Conservation (phyloP, 1,140 invertebrate species). For the Neotoxoptera formosana region DNA sequence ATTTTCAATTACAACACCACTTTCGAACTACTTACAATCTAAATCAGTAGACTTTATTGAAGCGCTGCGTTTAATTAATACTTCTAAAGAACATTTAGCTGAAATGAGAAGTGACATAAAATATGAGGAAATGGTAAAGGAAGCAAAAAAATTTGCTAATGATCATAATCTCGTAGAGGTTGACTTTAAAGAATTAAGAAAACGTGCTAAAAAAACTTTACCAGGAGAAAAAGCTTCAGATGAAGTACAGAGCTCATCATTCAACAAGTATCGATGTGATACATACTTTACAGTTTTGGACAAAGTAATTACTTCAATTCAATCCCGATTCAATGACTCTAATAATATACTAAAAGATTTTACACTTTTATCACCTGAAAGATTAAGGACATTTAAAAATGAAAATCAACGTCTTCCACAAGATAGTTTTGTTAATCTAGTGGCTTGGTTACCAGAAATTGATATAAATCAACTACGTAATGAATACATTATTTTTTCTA, state of each 20-base stretch:
- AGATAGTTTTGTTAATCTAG: not conserved
- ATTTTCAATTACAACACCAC: conserved; percentile 5
- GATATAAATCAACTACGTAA: not conserved
- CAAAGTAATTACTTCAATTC: not conserved
- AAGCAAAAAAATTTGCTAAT: not conserved
- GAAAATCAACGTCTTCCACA: not conserved
- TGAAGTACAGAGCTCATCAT: not conserved
- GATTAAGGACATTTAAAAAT: not conserved
- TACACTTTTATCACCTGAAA: not conserved
- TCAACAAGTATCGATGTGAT: not conserved
- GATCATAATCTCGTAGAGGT: not conserved
- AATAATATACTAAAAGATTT: not conserved
- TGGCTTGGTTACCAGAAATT: not conserved
- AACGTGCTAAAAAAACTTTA: conserved; percentile 1
- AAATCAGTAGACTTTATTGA: conserved; percentile 3
- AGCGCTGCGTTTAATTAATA: not conserved
- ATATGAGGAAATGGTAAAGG: not conserved
- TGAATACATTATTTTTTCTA: not conserved
- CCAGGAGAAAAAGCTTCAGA: not conserved
- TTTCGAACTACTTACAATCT: not conserved
- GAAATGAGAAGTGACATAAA: not conserved
- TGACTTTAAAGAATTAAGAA: not conserved
- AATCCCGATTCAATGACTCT: not conserved
- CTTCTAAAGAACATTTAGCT: not conserved
- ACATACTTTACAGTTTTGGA: not conserved